phyloP scores from a whole-genome alignment of 2,797 vertebrate genomes.

The Periparus ater region DNA sequence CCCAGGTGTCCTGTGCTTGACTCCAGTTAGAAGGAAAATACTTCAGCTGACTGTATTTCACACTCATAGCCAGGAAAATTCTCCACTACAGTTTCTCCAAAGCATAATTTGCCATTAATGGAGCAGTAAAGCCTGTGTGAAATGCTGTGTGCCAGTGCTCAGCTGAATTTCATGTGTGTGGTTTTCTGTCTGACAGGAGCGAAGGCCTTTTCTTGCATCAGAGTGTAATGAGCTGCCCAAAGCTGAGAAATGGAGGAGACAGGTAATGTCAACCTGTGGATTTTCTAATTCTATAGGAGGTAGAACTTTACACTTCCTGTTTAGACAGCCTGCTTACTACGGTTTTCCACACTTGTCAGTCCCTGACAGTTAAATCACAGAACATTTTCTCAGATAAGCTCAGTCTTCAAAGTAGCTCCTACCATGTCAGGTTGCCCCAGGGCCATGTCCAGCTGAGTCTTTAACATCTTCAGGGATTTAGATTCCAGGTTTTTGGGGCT shows the following conservation, averaged over 20 bases:
- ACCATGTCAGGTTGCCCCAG: neutral
- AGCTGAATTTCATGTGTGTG: neutral
- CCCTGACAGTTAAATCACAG: neutral
- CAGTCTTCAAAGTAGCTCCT: neutral
- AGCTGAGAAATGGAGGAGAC: conserved; percentile 95
- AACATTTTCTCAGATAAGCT: neutral
- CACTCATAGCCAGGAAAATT: neutral
- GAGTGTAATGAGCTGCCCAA: conserved; percentile 94
- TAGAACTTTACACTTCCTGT: neutral
- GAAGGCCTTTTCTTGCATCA: conserved; percentile 92
- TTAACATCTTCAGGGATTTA: neutral
- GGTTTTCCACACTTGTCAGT: neutral
- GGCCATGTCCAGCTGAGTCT: neutral
- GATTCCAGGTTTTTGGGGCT: neutral
- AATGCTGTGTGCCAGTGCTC: neutral
- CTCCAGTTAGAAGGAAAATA: neutral
- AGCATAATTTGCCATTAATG: neutral
- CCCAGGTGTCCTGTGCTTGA: accelerated
- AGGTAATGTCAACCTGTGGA: conserved; percentile 73
- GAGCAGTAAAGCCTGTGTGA: neutral
- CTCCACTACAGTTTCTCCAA: neutral
- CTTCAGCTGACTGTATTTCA: neutral
- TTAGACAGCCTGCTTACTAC: neutral
- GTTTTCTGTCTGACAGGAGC: conserved; percentile 79
- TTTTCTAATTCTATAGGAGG: accelerated